A percentile compares a stretch with the other conserved stretches of the same genome.
Conservation (phyloP, 2,888 invertebrate genomes). For the Apodemia zela region DNA sequence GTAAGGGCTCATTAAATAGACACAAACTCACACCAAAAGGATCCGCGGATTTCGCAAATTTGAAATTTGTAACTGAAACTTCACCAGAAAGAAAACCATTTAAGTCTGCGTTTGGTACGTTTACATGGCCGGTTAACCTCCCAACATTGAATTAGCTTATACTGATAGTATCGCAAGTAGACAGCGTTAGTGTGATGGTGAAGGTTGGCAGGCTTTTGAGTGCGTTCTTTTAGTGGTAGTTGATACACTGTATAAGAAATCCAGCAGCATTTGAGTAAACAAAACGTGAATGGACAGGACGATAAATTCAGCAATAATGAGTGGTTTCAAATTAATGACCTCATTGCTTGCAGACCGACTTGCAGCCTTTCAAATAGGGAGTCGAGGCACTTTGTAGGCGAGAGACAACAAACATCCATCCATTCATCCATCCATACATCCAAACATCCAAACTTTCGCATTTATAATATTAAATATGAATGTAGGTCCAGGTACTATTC, state of each 20-base stretch:
- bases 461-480: too few species aligned
- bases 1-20: too few species aligned
- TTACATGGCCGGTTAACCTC: neutral
- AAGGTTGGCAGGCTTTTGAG: slow-evolving; percentile 8
- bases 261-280: neutral
- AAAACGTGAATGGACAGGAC: neutral
- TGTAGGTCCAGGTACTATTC: too few species aligned
- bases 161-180: slow-evolving; percentile 4
- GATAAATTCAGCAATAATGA: neutral
- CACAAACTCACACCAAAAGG: too few species aligned
- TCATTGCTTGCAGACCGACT: neutral
- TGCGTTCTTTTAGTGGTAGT: neutral
- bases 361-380: slow-evolving; percentile 1
- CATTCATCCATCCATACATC: too few species aligned
- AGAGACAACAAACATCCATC: slow-evolving; percentile 4
- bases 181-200: slow-evolving; percentile 17
- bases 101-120: slow-evolving; percentile 12
- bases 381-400: neutral
- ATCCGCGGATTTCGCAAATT: too few species aligned
- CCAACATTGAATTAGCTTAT: neutral
- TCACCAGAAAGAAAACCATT: slow-evolving; percentile 10
- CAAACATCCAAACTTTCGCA: too few species aligned
- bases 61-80: too few species aligned
- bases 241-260: neutral
- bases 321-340: neutral